Conservation (phyloP, 2,797 vertebrate genomes). For the Erpetoichthys calabaricus region DNA sequence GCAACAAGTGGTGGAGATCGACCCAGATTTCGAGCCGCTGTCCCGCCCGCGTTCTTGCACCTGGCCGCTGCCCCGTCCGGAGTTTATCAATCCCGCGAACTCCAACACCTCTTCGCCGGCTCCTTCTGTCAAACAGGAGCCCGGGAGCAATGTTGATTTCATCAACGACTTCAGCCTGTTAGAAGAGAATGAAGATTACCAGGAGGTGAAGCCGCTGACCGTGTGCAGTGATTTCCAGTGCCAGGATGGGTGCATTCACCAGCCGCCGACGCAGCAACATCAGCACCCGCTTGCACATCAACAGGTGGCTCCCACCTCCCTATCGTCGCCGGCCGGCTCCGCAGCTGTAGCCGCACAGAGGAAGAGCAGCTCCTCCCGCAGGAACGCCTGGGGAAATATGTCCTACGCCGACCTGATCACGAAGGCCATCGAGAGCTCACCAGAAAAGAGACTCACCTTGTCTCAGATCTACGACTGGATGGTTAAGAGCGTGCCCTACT, state of each 20-base stretch:
- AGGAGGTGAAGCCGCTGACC: constrained; percentile 45
- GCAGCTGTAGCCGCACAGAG: constrained; percentile 61
- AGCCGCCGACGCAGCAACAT: constrained; percentile 43
- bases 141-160: constrained; percentile 52
- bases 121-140: constrained; percentile 66
- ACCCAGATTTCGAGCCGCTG: constrained; percentile 91
- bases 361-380: constrained; percentile 86
- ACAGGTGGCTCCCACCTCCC: constrained; percentile 58
- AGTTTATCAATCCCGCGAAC: constrained; percentile 70
- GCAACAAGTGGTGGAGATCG: constrained; percentile 76
- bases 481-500: constrained; percentile 91
- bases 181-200: constrained; percentile 77
- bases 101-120: constrained; percentile 81
- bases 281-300: constrained; percentile 44
- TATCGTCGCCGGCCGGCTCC: constrained; percentile 54
- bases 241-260: constrained; percentile 60
- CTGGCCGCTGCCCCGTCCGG: constrained; percentile 88
- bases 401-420: constrained; percentile 95
- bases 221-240: constrained; percentile 70
- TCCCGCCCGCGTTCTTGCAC: constrained; percentile 86
- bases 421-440: constrained; percentile 89
- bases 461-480: constrained; percentile 98
- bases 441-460: constrained; percentile 81
- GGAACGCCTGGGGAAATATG: constrained; percentile 95
- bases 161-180: constrained; percentile 72